phyloP scores from a whole-genome alignment of 2,797 vertebrate species.

The Rhyacichthys aspro region DNA sequence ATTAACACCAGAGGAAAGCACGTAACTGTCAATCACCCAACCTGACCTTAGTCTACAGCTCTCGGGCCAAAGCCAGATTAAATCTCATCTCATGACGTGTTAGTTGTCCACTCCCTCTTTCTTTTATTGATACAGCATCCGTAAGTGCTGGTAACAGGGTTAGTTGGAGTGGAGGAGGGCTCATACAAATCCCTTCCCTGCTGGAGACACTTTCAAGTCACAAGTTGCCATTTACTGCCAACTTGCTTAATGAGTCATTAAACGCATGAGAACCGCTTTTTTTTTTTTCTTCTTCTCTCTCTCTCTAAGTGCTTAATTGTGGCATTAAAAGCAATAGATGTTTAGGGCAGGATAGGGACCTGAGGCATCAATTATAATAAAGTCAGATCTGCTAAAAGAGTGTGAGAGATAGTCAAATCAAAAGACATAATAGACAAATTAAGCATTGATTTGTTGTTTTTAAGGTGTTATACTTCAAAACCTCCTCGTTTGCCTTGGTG shows the following conservation, averaged over 20 bases:
- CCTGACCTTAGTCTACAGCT: background rate
- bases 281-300: background rate
- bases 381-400: background rate
- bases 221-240: slow-evolving; percentile 10
- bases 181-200: slow-evolving; percentile 6
- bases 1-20: background rate
- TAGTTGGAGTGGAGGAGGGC: background rate
- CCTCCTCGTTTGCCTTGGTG: too few species aligned
- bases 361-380: background rate
- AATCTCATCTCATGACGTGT: background rate
- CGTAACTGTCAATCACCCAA: background rate
- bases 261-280: background rate
- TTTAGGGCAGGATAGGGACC: background rate
- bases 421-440: background rate
- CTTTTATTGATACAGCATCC: background rate
- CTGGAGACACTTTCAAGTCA: slow-evolving; percentile 7
- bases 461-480: too few species aligned
- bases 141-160: background rate
- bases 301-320: background rate
- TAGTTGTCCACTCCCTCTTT: background rate
- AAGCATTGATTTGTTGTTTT: too few species aligned
- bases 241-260: slow-evolving; percentile 8
- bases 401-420: too few species aligned
- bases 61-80: background rate
- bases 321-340: background rate